Evolutionary conservation across 2,113 vertebrate species (phyloP), one percentile per base, ranked within the genome.

Genomic region (Stercorarius parasiticus): DNA sequence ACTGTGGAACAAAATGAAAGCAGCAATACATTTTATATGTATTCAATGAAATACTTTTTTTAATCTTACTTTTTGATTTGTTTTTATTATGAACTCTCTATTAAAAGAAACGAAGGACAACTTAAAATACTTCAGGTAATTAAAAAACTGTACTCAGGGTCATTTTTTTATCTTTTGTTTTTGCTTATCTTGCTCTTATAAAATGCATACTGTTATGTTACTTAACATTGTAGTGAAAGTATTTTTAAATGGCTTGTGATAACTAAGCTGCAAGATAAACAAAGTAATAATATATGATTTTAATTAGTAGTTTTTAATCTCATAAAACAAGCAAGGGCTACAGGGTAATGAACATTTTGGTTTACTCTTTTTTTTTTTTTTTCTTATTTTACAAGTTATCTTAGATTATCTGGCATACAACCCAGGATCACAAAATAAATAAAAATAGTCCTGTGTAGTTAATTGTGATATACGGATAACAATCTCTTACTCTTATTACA

Each of bases 171-270:
- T 96, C 82, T 96, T 82, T 91, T 58, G 1, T 0, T 59, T 97
- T 97, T 97, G 76, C 76, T 97, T 98, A 97, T 97, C 96, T 97
- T 96, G 62, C 79, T 94, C n/a, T 85, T 98, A 95, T 69, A 97
- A 98, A 98, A 94, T 97, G 91, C 90, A 94, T 87, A 85, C 53
- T 89, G 59, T 82, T 93, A 65, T 55, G 55, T 91, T 91, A 81
- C 53, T 86, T 94, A 96, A 86, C 62, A 86, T 96, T 97, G 72
- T 79, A 84, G n/a, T 70, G 34, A 62, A 95, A 96, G 88, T 76
- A 74, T 91, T 95, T 93, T 95, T 64, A 97, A 96, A 95, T 91
- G n/a, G 16, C 26, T 98, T 96, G 30, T 95, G 91, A 95, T 97
- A 95, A 89, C 85, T 92, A 90, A 96, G 93, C 34, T 85, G 82